Base-by-base conservation (phyloP, 2,888 invertebrate genomes). In the Tachina lurida region DNA sequence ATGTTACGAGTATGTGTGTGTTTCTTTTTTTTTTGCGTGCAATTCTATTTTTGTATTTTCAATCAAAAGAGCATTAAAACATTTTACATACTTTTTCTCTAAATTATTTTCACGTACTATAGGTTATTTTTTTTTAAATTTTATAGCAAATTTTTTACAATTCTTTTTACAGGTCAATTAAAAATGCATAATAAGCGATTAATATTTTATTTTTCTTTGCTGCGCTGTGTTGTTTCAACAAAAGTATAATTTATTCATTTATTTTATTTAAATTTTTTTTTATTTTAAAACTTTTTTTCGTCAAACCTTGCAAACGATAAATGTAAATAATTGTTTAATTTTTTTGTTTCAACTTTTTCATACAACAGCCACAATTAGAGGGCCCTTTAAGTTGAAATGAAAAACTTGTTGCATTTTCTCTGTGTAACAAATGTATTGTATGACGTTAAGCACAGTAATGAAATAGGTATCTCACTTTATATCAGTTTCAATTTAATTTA, bases 101-200 rank as follows among this genome's bases (percentile, higher is more conserved):
- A 13, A 19, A 73, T 56, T 63, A 47, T 56, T 71, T 54, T 56
- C 56, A 65, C 63, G 39, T 45, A 31, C 22, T 22, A 22, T 3
- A 22, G 2, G 10, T 47, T n/a, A 31, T 4, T 31, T 31, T 31
- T 4, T 22, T 63, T 63, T 65, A 47, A 56, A 1, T 71, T 56
- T 62, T 56, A 39, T 9, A 65, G 31, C 45, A 63, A 52, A 56
- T 52, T 70, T 54, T 77, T 10, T 63, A 56, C 56, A 73, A 68
- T 58, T 47, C 67, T 52, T 81, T 78, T 68, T 77, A 71, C 86
- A 76, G 86, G 83, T 83, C 86, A 86, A 83, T 86, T 86, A 80
- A 83, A 83, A 83, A 58, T 80, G 73, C 79, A 83, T 86, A 76
- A 76, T 56, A 73, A 81, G 22, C 54, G 73, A 62, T 67, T 84